These are phyloP conservation scores for Biston betularia DNA, from an alignment of 2,888 invertebrate genomes.

Conservation along the genomic window DNA sequence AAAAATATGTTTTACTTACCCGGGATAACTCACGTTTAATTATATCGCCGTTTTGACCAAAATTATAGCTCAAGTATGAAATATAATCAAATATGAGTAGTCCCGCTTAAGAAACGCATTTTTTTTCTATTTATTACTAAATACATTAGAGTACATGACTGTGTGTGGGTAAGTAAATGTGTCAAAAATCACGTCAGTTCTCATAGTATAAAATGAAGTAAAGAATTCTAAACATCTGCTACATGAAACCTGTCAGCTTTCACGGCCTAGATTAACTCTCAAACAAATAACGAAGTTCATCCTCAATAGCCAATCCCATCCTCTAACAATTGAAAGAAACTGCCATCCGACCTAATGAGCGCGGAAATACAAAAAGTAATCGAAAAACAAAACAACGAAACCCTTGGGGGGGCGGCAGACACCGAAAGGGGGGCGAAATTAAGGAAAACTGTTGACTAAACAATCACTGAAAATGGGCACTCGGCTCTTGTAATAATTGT, in stretches of 20 bases:
- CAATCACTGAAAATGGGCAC: conserved; percentile 34
- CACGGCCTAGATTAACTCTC: conserved; percentile 1
- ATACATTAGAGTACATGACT: too few relatives aligned
- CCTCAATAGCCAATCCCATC: conserved; percentile 28
- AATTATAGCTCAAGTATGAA: too few relatives aligned
- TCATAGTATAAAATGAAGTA: too few relatives aligned
- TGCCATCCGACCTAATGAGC: conserved; percentile 28
- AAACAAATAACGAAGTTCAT: conserved; percentile 22
- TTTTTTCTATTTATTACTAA: too few relatives aligned
- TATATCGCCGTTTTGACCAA: too few relatives aligned
- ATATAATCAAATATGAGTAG: too few relatives aligned
- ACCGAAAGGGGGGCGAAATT: conserved; percentile 29
- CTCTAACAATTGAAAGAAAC: conserved; percentile 33
- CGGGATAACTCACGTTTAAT: too few relatives aligned
- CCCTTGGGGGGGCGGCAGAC: conserved; percentile 6
- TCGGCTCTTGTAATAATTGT: conserved; percentile 38
- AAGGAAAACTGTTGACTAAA: conserved; percentile 45
- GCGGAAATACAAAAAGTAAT: conserved; percentile 37
- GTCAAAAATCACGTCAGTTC: too few relatives aligned
- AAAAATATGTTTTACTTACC: too few relatives aligned
- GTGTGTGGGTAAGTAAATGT: too few relatives aligned
- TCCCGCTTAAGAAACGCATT: too few relatives aligned
- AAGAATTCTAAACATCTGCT: background rate
- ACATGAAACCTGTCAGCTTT: background rate
- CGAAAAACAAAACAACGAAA: conserved; percentile 34